Percentiles rank a stretch among this genome's conserved stretches.
Conservation (phyloP, 1,140 invertebrate genomes). For the Oncopeltus fasciatus region DNA sequence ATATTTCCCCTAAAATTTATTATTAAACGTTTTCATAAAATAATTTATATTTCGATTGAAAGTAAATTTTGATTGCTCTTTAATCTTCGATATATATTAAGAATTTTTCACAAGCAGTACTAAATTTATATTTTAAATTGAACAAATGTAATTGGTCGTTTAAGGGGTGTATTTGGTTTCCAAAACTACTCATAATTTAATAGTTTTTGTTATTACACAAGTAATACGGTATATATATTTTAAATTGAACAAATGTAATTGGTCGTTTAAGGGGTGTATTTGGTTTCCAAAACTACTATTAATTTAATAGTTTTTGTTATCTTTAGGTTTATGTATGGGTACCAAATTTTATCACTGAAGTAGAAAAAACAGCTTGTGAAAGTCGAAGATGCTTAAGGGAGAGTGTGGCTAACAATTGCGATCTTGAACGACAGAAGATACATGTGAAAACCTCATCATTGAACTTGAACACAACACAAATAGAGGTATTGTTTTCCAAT, state of each 20-base stretch:
- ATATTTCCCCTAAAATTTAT: too few species aligned
- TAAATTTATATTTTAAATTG: too few species aligned
- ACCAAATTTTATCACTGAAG: constrained; percentile 33
- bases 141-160: background rate
- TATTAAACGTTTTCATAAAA: too few species aligned
- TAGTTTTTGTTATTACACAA: background rate
- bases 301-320: constrained; percentile 11
- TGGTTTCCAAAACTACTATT: background rate
- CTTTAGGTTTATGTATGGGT: constrained; percentile 45
- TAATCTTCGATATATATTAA: too few species aligned
- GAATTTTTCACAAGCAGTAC: too few species aligned
- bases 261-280: too few species aligned
- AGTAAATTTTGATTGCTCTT: too few species aligned
- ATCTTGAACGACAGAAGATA: background rate
- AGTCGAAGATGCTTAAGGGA: background rate
- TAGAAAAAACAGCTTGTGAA: background rate
- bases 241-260: too few species aligned
- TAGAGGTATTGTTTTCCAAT: too few species aligned
- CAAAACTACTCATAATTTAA: background rate
- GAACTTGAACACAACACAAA: background rate
- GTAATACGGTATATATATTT: background rate
- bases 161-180: background rate
- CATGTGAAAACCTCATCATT: background rate
- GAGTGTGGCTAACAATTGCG: background rate
- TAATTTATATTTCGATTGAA: too few species aligned